Evolutionary conservation across 2,797 vertebrate species (phyloP).

Genomic region (Odontamblyopus lacepedii): DNA sequence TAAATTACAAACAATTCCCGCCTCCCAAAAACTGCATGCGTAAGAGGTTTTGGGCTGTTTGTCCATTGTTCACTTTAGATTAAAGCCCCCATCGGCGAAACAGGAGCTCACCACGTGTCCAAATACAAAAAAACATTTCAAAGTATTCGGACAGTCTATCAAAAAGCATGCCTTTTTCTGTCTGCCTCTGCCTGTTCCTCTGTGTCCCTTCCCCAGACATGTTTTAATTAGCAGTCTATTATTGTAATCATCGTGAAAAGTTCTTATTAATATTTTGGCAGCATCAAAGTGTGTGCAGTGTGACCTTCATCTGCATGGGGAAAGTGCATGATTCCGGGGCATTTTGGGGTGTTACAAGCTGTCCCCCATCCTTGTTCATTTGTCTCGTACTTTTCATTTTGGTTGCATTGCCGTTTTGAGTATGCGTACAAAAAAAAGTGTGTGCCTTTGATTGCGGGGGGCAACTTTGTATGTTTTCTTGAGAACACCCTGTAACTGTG

Average conservation of each 20-base stretch:
- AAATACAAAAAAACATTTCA: constrained; percentile 49
- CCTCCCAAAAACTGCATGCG: constrained; percentile 57
- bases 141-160: constrained; percentile 57
- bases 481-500: constrained; percentile 66
- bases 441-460: constrained; percentile 53
- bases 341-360: constrained; percentile 69
- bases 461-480: constrained; percentile 58
- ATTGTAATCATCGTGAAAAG: constrained; percentile 58
- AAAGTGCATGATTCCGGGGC: constrained; percentile 50
- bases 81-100: constrained; percentile 57
- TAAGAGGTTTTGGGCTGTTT: constrained; percentile 59
- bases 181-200: constrained; percentile 25
- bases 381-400: constrained; percentile 47
- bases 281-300: constrained; percentile 58
- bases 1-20: constrained; percentile 77
- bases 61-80: constrained; percentile 63
- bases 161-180: constrained; percentile 46
- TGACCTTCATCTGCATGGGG: constrained; percentile 66
- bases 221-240: constrained; percentile 72
- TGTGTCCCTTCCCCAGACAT: constrained; percentile 50
- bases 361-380: constrained; percentile 60
- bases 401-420: constrained; percentile 42
- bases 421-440: constrained; percentile 10
- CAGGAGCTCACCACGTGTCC: constrained; percentile 54
- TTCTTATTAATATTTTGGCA: constrained; percentile 69